These are phyloP conservation scores for Myotis myotis DNA, from an alignment of 2,797 vertebrate species.

Conservation along the genomic window DNA sequence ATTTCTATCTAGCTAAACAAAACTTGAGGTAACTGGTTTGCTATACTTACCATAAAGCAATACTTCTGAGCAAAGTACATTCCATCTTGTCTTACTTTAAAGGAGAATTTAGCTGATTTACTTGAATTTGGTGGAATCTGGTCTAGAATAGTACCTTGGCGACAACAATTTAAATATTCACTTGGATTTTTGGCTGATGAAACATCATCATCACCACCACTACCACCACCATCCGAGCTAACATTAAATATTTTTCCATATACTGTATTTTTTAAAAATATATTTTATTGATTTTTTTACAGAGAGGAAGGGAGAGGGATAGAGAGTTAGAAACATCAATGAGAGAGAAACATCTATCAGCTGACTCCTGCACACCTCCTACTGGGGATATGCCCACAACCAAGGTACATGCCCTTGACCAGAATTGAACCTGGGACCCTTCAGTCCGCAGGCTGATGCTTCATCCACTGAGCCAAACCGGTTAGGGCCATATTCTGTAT, in stretches of 20 bases:
- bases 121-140: background rate
- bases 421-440: no score
- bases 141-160: background rate
- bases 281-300: no score
- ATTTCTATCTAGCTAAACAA: background rate
- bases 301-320: no score
- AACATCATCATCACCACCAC: background rate
- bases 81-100: background rate
- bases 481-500: no score
- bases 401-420: no score
- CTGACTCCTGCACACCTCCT: no score
- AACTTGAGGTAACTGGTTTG: background rate
- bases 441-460: no score
- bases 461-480: no score
- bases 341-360: no score
- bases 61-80: background rate
- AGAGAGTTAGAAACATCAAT: no score
- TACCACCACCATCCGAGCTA: background rate
- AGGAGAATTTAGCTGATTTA: background rate
- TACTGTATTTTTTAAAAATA: background rate
- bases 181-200: background rate
- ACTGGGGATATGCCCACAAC: no score
- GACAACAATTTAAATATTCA: background rate
- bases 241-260: background rate
- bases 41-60: background rate